Conservation (phyloP, 2,888 invertebrate genomes). For the Orthonevra nobilis region DNA sequence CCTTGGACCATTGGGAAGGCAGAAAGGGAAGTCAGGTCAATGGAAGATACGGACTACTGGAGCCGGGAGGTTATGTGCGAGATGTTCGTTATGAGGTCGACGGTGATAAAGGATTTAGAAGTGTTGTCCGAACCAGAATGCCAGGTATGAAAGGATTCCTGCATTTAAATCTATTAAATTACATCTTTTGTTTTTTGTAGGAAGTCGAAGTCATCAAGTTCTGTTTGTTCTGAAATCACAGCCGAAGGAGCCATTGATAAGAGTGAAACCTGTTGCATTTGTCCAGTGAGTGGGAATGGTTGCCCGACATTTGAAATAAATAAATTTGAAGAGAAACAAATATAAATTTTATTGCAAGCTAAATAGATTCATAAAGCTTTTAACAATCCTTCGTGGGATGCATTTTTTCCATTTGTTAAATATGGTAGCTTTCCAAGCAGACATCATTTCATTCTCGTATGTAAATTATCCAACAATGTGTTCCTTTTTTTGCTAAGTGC, state of each 20-base stretch:
- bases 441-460: no score
- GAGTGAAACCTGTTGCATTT: constrained; percentile 75
- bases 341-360: no score
- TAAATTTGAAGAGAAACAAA: no score
- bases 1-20: constrained; percentile 76
- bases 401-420: no score
- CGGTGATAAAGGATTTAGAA: constrained; percentile 75
- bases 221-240: constrained; percentile 73
- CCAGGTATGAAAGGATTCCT: constrained; percentile 71
- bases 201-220: constrained; percentile 75
- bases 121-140: constrained; percentile 75
- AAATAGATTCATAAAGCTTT: no score
- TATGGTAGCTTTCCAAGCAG: no score
- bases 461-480: no score
- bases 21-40: constrained; percentile 74
- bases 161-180: background rate
- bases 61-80: constrained; percentile 76
- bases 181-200: constrained; percentile 17
- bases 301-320: no score
- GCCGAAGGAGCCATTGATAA: constrained; percentile 72
- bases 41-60: constrained; percentile 76
- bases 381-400: no score
- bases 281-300: constrained; percentile 65
- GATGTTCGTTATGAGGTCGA: constrained; percentile 77
- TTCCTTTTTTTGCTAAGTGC: no score